Base-by-base conservation (phyloP, 2,113 vertebrate species). In the Nannobrachium achirus region DNA sequence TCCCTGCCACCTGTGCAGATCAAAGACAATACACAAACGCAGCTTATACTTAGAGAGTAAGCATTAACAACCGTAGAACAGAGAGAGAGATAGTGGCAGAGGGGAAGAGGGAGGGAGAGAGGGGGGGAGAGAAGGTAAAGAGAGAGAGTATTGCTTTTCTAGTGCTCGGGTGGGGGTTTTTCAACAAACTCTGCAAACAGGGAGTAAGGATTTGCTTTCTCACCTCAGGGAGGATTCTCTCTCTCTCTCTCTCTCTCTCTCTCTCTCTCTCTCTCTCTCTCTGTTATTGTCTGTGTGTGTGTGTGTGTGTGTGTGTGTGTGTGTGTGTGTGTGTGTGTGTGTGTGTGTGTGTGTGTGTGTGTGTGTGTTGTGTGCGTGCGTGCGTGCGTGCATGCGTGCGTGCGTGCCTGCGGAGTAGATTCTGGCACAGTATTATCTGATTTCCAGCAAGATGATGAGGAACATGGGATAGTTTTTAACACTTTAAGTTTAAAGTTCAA, bases 1-100 rank as follows among this genome's bases (percentile, higher is more conserved):
- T 65, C 53, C 74, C n/a, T 3, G 42, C 82, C 82, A 78, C 81
- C 80, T 76, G 70, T 77, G 57, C 69, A 10, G 86, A 88, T 87
- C 83, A 89, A 84, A 88, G 75, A 81, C 56, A 1, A 33, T 2
- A 53, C 58, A 58, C 60, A 56, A 42, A 3, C 51, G 48, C 58
- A 65, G 20, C 20, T 25, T 25, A 25, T 25, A 25, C 20, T 77
- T 75, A 13, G 53, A 75, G 66, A 1, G 8, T 67, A 66, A 63
- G 68, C 72, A 70, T 75, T 71, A 84, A 75, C 75, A 74, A 45
- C 57, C 66, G 52, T 33, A 62, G 48, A 44, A 61, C 40, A 53
- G 65, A 63, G 61, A 7, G 50, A 6, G 16, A 72, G 40, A 56
- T 8, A 4, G 64, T 45, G 38, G 20, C 42, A 16, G 45, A 39